Conservation (phyloP, 2,797 vertebrate species). For the Lemur catta region DNA sequence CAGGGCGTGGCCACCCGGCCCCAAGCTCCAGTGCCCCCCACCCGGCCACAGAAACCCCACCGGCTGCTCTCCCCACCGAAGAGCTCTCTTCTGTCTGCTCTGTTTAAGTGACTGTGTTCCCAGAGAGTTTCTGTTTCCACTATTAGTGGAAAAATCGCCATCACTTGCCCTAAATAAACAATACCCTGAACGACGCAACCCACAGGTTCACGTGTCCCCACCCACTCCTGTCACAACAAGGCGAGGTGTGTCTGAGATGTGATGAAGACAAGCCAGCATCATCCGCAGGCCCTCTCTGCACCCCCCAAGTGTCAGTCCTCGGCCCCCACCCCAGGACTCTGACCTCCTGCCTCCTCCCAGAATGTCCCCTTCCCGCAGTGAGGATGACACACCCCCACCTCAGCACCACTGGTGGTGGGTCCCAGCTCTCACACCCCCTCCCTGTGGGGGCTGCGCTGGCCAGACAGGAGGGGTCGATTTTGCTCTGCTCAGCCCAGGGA, state of each 20-base stretch:
- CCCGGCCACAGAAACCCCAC: neutral
- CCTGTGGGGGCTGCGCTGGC: neutral
- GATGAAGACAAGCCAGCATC: neutral
- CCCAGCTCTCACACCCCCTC: neutral
- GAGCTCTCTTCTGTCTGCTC: neutral
- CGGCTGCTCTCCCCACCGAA: neutral
- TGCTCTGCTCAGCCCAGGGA: neutral
- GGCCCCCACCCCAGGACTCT: neutral
- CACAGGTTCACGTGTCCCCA: neutral
- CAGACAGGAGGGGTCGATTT: no score
- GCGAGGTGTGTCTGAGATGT: rapidly evolving
- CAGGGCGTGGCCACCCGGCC: rapidly evolving
- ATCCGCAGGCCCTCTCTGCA: neutral
- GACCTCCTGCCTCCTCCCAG: neutral
- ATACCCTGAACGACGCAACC: neutral
- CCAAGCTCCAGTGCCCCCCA: neutral
- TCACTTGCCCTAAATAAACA: neutral
- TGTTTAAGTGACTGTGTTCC: neutral
- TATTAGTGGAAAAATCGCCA: rapidly evolving
- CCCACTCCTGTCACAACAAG: neutral
- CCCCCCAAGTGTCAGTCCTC: no score
- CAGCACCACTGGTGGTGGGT: rapidly evolving
- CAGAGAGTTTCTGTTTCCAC: neutral
- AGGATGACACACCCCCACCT: no score
- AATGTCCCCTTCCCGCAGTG: neutral